Conservation (phyloP, 2,888 invertebrate genomes). For the Synergus umbraculus region DNA sequence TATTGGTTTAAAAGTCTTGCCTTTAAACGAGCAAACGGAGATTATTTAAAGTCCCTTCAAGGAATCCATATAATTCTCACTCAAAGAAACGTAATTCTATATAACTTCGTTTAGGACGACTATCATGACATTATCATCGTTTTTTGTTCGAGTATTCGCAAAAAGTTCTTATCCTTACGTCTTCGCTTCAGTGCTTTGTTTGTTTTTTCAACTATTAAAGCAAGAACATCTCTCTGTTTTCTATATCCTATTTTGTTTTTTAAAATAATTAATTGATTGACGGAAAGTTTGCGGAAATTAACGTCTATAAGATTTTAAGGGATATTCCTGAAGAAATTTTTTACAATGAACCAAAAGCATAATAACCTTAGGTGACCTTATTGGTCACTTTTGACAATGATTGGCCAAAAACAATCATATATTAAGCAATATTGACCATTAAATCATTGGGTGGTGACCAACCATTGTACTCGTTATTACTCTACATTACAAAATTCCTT, state of each 20-base stretch:
- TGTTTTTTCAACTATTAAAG: conserved; percentile 21
- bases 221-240: background rate
- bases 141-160: background rate
- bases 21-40: background rate
- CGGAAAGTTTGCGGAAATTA: too few relatives aligned
- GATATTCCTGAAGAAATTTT: too few relatives aligned
- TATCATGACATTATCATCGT: background rate
- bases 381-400: too few relatives aligned
- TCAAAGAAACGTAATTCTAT: conserved; percentile 10
- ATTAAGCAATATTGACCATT: too few relatives aligned
- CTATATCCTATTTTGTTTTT: background rate
- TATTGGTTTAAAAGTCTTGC: conserved; percentile 19
- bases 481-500: too few relatives aligned
- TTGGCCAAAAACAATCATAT: too few relatives aligned
- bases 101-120: background rate
- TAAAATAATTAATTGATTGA: background rate
- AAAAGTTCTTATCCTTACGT: background rate
- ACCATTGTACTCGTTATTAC: too few relatives aligned
- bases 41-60: conserved; percentile 5
- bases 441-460: too few relatives aligned
- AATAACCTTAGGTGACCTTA: too few relatives aligned
- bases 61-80: conserved; percentile 22
- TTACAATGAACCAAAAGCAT: too few relatives aligned
- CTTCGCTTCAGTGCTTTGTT: background rate
- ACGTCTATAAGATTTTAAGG: too few relatives aligned